These are phyloP conservation scores for Rousettus madagascariensis DNA, from an alignment of 2,797 vertebrate species.

Conservation along the genomic window DNA sequence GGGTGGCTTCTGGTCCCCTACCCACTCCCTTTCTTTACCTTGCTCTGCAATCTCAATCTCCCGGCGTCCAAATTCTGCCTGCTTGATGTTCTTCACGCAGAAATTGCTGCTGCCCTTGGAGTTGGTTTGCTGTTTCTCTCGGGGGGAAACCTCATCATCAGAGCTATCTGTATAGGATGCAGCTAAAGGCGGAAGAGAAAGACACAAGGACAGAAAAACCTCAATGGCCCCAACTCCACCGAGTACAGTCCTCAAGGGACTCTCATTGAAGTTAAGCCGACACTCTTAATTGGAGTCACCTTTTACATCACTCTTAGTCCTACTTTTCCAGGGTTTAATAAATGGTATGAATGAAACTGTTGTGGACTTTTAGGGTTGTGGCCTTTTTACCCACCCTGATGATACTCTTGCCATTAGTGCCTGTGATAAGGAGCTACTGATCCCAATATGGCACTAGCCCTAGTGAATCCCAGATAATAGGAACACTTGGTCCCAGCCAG, in stretches of 20 bases:
- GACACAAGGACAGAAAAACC: background rate
- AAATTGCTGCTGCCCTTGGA: constrained; percentile 97
- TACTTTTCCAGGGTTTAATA: background rate
- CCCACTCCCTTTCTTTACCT: constrained; percentile 85
- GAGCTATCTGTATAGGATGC: constrained; percentile 99
- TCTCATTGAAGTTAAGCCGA: background rate
- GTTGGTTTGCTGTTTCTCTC: constrained; percentile 97
- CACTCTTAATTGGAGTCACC: background rate
- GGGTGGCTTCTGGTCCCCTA: background rate
- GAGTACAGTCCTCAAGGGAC: background rate
- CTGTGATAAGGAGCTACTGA: background rate
- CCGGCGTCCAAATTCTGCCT: constrained; percentile 96
- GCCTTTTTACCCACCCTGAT: background rate
- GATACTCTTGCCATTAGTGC: background rate
- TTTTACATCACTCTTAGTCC: background rate
- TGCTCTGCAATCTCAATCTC: constrained; percentile 99
- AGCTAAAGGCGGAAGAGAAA: constrained; percentile 85
- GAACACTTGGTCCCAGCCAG: background rate
- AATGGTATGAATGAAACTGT: background rate
- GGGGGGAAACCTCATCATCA: constrained; percentile 96
- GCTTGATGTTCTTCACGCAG: constrained; percentile 99
- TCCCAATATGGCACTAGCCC: background rate
- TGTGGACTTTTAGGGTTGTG: background rate
- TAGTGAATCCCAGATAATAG: background rate
- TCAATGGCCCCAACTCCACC: constrained; percentile 11